Evolutionary conservation across 2,888 invertebrate genomes (phyloP), one percentile per base, ranked within the genome.

Genomic region (Nebria brevicollis): DNA sequence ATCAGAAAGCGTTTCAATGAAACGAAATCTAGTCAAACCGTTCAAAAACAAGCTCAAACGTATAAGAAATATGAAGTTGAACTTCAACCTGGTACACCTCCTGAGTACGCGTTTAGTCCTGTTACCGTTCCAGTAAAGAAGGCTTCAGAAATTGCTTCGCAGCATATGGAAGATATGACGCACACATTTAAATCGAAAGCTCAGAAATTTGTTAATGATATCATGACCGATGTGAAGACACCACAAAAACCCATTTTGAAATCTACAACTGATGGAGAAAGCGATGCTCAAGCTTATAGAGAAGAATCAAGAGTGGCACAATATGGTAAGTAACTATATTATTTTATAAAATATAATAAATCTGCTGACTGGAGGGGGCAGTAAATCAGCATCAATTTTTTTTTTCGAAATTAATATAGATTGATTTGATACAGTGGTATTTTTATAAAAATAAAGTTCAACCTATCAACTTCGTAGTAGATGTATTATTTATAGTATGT

Each of bases 241-340:
- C 86, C 86, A 73, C 87, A 85, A 82, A 90, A 88, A 84, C 90
- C 89, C 6, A 90, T 91, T 83, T 91, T 91, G 84, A 89, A 90
- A 84, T 85, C 86, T 76, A 85, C 88, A 85, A 83, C 90, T 86
- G 87, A 91, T 86, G 86, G 89, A 84, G 89, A 90, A 82, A 89
- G 89, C 77, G 92, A 91, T 84, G 93, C 94, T n/a, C 93, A 94
- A 86, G 93, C 93, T 13, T 94, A 93, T 87, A 90, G 93, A 83
- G 94, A 94, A 87, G 94, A 94, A 85, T 91, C 92, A n/a, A 91
- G 94, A 85, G 91, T 93, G 68, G 91, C 94, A 72, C 93, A 94
- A 89, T 93, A 93, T 87, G 94, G 94, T 94, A 91, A 93, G 92
- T 89, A 42, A 34, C 72, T 72, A 74, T 73, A 66, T 72, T 15